phyloP scores from a whole-genome alignment of 2,888 invertebrate species.

The Drosophila koepferae region DNA sequence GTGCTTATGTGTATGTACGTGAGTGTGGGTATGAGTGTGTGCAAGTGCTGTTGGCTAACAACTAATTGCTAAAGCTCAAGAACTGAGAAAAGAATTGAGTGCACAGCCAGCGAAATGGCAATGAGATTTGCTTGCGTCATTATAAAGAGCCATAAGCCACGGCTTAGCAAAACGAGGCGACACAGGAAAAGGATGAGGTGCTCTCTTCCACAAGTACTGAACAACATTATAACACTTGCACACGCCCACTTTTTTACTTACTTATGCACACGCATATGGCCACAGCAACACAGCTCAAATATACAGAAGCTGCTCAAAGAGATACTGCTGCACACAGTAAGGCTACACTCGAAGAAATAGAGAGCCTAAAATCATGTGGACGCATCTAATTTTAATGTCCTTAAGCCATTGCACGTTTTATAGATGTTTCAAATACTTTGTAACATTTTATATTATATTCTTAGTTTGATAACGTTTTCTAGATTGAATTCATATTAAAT shows the following conservation, averaged over 20 bases:
- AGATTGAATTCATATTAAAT: background rate
- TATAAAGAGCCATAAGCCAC: slow-evolving; percentile 66
- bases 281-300: slow-evolving; percentile 20
- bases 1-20: background rate
- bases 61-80: slow-evolving; percentile 69
- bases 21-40: slow-evolving; percentile 9
- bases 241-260: slow-evolving; percentile 49
- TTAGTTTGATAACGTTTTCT: background rate
- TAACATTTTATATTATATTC: background rate
- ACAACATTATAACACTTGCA: slow-evolving; percentile 69
- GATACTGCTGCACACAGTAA: slow-evolving; percentile 12
- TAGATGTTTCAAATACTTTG: background rate
- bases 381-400: background rate
- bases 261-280: slow-evolving; percentile 57
- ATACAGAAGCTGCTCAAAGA: slow-evolving; percentile 9
- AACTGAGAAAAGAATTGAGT: slow-evolving; percentile 59
- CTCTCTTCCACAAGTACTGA: slow-evolving; percentile 43
- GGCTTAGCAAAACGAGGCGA: background rate
- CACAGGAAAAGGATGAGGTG: slow-evolving; percentile 14
- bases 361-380: background rate
- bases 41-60: slow-evolving; percentile 51
- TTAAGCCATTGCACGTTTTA: background rate
- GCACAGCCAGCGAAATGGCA: slow-evolving; percentile 74
- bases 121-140: slow-evolving; percentile 77
- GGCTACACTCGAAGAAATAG: slow-evolving; percentile 19